Base-by-base conservation (phyloP, 2,888 invertebrate species). In the Lottia gigantea region DNA sequence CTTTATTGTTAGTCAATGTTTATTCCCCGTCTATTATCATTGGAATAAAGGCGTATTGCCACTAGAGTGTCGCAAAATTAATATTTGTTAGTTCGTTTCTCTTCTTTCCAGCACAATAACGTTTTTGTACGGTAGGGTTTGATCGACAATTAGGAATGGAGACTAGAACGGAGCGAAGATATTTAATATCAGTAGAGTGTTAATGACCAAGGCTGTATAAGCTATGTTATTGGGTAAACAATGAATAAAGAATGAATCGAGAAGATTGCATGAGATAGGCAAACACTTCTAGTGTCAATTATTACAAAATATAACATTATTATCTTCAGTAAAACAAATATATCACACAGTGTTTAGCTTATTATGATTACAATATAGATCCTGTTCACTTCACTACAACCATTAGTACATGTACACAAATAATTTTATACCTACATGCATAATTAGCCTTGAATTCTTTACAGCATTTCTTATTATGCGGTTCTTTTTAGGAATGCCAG, bases 41-140 rank as follows among this genome's bases (percentile, higher is more conserved):
- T 55, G 55, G 19, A 19, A 55, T 55, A 55, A 23, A 19, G 23
- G 55, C 55, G 55, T 55, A 55, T 55, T 55, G 55, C 55, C 55
- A 55, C 55, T 55, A 55, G 23, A 55, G 55, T 55, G 55, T 55
- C 55, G 19, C 19, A 55, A 55, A 55, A 55, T 55, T 55, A 55
- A 55, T 55, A 55, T 55, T 55, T 55, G 55, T 55, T 19, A 55
- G 19, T 55, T 55, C 55, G 55, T 55, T 55, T 23, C 23, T 19
- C 55, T 55, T 19, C 14, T 55, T 12, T 23, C 19, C 55, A 55
- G 19, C 23, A 23, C 55, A 55, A 55, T 55, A 55, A 19, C 23
- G 23, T 19, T 23, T 55, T 55, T 55, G 55, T 55, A 55, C 23
- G 55, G 19, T 23, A 40, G 19, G 19, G 19, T 55, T 55, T 55